Evolutionary conservation across 2,113 vertebrate genomes (phyloP).

Genomic region (Psittacus erithacus): DNA sequence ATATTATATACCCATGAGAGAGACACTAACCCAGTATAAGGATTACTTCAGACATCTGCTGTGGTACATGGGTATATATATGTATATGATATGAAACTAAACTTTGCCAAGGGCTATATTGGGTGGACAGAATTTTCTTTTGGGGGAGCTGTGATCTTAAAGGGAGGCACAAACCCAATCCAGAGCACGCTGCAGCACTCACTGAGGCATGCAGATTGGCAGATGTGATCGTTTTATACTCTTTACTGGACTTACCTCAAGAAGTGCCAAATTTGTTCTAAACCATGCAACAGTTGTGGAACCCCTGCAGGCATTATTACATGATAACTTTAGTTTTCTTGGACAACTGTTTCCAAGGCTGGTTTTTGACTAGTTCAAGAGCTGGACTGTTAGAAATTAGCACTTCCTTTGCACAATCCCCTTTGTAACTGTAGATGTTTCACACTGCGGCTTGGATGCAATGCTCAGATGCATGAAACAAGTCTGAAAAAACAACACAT

Average conservation of each 20-base stretch:
- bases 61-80: background rate
- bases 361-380: conserved; percentile 33
- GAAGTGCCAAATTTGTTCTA: conserved; percentile 47
- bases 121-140: background rate
- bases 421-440: conserved; percentile 5
- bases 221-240: conserved; percentile 34
- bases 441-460: background rate
- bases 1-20: background rate
- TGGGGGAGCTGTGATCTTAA: background rate
- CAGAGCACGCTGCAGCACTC: background rate
- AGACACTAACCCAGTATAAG: background rate
- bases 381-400: conserved; percentile 35
- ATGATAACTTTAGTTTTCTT: conserved; percentile 27
- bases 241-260: conserved; percentile 43
- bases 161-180: background rate
- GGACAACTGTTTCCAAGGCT: conserved; percentile 14
- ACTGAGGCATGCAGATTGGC: background rate
- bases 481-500: background rate
- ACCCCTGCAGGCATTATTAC: conserved; percentile 50
- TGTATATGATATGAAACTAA: background rate
- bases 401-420: background rate
- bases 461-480: background rate
- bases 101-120: conserved; percentile 6
- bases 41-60: background rate
- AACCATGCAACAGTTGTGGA: conserved; percentile 47